Conservation (phyloP, 2,113 vertebrate species). For the Empidonax alnorum region DNA sequence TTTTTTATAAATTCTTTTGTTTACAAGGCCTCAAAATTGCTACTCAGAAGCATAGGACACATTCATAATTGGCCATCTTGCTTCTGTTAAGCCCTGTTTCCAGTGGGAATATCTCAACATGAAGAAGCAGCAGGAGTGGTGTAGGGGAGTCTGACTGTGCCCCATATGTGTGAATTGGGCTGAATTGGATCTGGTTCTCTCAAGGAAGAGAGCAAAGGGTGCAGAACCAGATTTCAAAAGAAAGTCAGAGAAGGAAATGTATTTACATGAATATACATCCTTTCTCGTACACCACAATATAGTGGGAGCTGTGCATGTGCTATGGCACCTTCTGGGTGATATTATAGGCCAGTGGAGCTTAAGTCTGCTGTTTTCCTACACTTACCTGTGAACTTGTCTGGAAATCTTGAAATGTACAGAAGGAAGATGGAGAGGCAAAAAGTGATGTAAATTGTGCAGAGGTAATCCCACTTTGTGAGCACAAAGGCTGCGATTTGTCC, state of each 20-base stretch:
- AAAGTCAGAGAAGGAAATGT: neutral
- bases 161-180: neutral
- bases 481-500: neutral
- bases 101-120: neutral
- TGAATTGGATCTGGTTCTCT: neutral
- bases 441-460: neutral
- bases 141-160: neutral
- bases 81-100: neutral
- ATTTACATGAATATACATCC: neutral
- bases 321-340: neutral
- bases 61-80: neutral
- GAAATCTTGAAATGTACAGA: neutral
- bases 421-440: neutral
- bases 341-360: neutral
- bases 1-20: neutral
- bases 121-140: neutral
- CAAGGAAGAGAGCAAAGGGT: neutral
- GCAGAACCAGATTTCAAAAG: neutral
- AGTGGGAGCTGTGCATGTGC: neutral
- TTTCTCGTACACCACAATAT: neutral
- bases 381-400: neutral
- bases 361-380: neutral
- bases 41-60: neutral
- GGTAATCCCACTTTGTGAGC: neutral
- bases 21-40: neutral